Percentiles rank a stretch among this genome's conserved stretches.
These are phyloP conservation scores for Maconellicoccus hirsutus DNA, from an alignment of 1,140 invertebrate genomes.

Conservation along the genomic window DNA sequence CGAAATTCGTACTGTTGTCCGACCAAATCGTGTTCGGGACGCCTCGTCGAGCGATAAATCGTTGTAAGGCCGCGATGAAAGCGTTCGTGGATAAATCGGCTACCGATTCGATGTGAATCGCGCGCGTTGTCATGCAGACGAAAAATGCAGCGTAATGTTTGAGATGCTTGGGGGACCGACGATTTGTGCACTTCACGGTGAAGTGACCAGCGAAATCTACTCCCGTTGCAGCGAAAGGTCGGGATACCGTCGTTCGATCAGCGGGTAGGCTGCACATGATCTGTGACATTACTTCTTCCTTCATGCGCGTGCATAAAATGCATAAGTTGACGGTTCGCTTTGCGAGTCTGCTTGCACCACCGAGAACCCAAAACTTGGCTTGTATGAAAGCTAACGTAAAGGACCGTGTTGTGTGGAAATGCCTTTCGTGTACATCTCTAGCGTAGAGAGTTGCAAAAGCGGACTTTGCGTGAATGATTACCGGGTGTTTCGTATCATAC, in stretches of 20 bases:
- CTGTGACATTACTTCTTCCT: slow-evolving; percentile 20
- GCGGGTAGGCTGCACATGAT: slow-evolving; percentile 28
- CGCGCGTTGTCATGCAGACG: slow-evolving; percentile 30
- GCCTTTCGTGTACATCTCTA: slow-evolving; percentile 31
- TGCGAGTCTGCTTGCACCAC: not conserved
- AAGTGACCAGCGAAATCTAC: slow-evolving; percentile 29
- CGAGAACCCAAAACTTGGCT: slow-evolving; percentile 24
- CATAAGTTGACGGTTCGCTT: slow-evolving; percentile 23
- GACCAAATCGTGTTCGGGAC: slow-evolving; percentile 1
- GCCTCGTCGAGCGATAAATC: slow-evolving; percentile 33
- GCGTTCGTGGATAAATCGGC: slow-evolving; percentile 28
- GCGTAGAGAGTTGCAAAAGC: slow-evolving; percentile 34
- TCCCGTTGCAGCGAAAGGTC: slow-evolving; percentile 26
- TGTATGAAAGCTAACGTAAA: slow-evolving; percentile 21
- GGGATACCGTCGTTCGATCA: slow-evolving; percentile 25
- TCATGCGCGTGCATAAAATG: slow-evolving; percentile 24
- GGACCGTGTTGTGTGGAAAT: slow-evolving; percentile 32
- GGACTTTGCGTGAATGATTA: slow-evolving; percentile 33
- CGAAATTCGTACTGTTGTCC: slow-evolving; percentile 27
- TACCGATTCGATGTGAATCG: slow-evolving; percentile 32
- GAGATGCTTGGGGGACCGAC: not conserved
- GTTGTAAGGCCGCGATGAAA: slow-evolving; percentile 31
- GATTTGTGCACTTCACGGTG: not conserved
- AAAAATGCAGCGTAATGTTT: slow-evolving; percentile 29
- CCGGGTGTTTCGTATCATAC: slow-evolving; percentile 35